phyloP scores from a whole-genome alignment of 2,888 invertebrate species.

The Zaprionus lineosus region DNA sequence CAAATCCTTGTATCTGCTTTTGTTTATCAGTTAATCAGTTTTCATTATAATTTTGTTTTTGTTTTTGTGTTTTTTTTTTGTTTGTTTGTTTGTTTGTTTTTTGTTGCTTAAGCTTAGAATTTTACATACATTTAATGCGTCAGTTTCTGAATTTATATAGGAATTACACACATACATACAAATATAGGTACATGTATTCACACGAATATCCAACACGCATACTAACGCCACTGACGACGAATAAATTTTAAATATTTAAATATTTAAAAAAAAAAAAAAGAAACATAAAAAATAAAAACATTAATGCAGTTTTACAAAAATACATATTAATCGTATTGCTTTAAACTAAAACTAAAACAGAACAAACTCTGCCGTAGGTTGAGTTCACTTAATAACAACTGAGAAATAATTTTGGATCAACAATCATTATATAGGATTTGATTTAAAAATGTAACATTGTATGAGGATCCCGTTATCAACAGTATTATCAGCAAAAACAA shows the following conservation, averaged over 20 bases:
- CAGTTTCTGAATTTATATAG: constrained; percentile 38
- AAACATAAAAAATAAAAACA: neutral
- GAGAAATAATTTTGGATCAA: too few relatives aligned
- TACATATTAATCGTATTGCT: constrained; percentile 36
- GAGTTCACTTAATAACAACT: constrained; percentile 27
- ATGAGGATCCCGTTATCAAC: too few relatives aligned
- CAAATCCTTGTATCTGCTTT: neutral
- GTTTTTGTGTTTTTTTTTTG: constrained; percentile 2
- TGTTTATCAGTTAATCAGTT: constrained; percentile 23
- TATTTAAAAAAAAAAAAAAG: constrained; percentile 19
- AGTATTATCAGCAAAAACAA: too few relatives aligned
- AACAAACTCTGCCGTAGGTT: constrained; percentile 25
- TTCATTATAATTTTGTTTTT: neutral
- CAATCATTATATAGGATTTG: too few relatives aligned
- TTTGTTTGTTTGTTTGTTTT: constrained; percentile 41
- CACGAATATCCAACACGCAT: neutral
- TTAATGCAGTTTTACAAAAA: constrained; percentile 1
- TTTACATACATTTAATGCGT: constrained; percentile 41
- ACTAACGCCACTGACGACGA: neutral
- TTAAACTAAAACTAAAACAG: constrained; percentile 28
- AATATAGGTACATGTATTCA: constrained; percentile 1
- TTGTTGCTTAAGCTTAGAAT: constrained; percentile 21
- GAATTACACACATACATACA: constrained; percentile 33
- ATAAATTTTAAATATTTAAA: neutral
- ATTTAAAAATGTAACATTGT: too few relatives aligned